A percentile compares a stretch with the other conserved stretches of the same genome.
phyloP scores from a whole-genome alignment of 2,797 vertebrate genomes.

The Myotis findleyi region DNA sequence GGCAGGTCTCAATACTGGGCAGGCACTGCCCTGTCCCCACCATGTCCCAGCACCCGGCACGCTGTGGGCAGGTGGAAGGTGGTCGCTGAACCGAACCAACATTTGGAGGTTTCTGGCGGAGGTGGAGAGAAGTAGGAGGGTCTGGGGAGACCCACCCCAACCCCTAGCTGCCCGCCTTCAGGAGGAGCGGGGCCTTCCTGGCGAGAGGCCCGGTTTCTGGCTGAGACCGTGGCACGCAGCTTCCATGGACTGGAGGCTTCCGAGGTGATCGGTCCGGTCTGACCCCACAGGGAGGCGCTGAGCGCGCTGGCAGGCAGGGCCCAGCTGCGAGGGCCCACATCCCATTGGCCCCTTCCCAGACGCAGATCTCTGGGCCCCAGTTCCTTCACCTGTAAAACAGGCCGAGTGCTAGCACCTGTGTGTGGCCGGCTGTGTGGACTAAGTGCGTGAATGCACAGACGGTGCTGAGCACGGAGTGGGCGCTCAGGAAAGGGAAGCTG shows the following conservation, averaged over 20 bases:
- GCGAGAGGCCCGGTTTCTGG: background rate
- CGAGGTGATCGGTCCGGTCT: rapidly evolving
- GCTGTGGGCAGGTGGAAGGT: background rate
- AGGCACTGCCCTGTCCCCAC: background rate
- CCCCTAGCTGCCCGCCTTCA: rapidly evolving
- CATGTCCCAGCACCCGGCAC: background rate
- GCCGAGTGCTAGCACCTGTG: background rate
- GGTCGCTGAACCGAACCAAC: background rate
- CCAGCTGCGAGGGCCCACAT: rapidly evolving
- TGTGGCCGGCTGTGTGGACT: background rate
- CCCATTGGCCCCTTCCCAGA: no score
- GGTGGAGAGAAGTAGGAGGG: background rate
- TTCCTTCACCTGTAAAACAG: background rate
- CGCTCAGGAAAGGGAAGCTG: rapidly evolving
- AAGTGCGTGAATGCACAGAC: no score
- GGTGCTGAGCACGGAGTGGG: background rate
- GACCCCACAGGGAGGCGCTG: background rate
- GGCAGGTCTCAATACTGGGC: background rate
- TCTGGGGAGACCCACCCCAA: background rate
- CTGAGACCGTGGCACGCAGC: background rate
- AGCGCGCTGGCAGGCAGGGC: background rate
- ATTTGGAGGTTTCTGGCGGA: background rate
- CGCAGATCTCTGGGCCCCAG: background rate
- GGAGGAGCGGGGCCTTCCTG: background rate
- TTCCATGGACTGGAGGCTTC: rapidly evolving